Conservation (phyloP, 37 sponge, comb jelly and placozoan species). For the Aplysina aerophoba region DNA sequence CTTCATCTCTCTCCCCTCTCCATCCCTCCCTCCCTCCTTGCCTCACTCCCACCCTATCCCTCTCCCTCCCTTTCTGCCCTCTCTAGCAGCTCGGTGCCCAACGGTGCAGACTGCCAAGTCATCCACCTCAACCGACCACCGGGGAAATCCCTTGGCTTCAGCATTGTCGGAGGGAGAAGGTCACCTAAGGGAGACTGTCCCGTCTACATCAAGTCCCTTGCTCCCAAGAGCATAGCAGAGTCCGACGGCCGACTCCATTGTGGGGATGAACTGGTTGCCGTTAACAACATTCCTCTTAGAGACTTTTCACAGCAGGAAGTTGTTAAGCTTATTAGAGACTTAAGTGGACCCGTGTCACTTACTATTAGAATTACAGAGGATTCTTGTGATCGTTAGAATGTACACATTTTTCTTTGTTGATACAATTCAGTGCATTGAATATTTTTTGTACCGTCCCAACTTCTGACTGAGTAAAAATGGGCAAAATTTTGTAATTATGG, state of each 20-base stretch:
- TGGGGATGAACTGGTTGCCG: constrained; percentile 52
- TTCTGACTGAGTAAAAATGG: too few species aligned
- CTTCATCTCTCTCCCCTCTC: too few species aligned
- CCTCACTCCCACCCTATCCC: too few species aligned
- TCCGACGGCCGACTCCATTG: constrained; percentile 77
- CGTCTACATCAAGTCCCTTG: constrained; percentile 80
- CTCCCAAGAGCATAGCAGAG: constrained; percentile 72
- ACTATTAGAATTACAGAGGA: constrained; percentile 45
- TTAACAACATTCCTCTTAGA: neutral
- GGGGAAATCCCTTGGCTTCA: constrained; percentile 83
- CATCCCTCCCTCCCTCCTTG: too few species aligned
- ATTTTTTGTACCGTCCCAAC: neutral
- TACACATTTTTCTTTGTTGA: neutral
- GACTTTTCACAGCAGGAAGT: constrained; percentile 59
- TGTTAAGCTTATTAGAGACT: constrained; percentile 66
- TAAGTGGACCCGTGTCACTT: constrained; percentile 50
- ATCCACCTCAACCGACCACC: constrained; percentile 41
- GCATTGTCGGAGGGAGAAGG: constrained; percentile 85
- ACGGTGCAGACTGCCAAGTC: constrained; percentile 32
- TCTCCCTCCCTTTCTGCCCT: too few species aligned
- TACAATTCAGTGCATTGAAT: neutral
- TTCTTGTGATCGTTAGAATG: too few species aligned
- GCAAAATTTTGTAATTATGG: neutral
- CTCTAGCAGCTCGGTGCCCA: too few species aligned
- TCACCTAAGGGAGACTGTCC: constrained; percentile 88